Percentiles rank a stretch among this genome's conserved stretches.
These are phyloP conservation scores for Mechanitis mazaeus DNA, from an alignment of 2,888 invertebrate species.

Conservation along the genomic window DNA sequence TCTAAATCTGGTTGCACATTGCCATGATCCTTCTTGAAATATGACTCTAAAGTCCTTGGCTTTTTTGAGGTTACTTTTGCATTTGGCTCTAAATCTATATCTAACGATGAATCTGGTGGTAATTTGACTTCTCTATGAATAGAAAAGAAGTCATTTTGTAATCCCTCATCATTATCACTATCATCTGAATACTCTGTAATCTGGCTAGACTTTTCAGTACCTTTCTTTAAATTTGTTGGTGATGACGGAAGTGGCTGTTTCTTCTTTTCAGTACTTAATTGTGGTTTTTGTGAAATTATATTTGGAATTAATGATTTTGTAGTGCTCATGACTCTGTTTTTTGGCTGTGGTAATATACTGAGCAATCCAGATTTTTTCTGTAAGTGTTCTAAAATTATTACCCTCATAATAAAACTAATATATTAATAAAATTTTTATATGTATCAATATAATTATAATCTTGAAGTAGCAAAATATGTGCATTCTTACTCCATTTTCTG, in stretches of 20 bases:
- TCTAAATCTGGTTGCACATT: constrained; percentile 34
- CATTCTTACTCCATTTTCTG: constrained; percentile 64
- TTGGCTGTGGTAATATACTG: constrained; percentile 82
- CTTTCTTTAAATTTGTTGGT: constrained; percentile 42
- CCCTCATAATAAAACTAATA: too few species aligned
- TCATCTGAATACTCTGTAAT: constrained; percentile 59
- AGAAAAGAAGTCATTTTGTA: constrained; percentile 74
- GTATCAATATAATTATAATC: constrained; percentile 1
- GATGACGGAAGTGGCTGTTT: constrained; percentile 36
- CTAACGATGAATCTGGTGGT: constrained; percentile 55
- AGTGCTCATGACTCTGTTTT: constrained; percentile 50
- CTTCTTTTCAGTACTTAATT: constrained; percentile 40
- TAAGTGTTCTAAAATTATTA: constrained; percentile 25
- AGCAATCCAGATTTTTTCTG: constrained; percentile 82
- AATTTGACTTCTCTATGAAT: constrained; percentile 66
- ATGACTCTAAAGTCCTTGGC: constrained; percentile 52
- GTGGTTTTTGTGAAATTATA: constrained; percentile 60
- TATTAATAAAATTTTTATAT: too few species aligned
- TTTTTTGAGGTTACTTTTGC: constrained; percentile 29
- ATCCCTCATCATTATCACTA: constrained; percentile 62
- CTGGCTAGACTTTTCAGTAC: constrained; percentile 34
- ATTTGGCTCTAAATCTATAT: constrained; percentile 42
- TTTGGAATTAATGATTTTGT: constrained; percentile 66
- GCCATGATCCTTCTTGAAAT: constrained; percentile 52
- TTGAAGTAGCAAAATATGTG: constrained; percentile 6